These are phyloP conservation scores for Coturnix japonica DNA, from an alignment of 2,113 vertebrate genomes.

Conservation along the genomic window DNA sequence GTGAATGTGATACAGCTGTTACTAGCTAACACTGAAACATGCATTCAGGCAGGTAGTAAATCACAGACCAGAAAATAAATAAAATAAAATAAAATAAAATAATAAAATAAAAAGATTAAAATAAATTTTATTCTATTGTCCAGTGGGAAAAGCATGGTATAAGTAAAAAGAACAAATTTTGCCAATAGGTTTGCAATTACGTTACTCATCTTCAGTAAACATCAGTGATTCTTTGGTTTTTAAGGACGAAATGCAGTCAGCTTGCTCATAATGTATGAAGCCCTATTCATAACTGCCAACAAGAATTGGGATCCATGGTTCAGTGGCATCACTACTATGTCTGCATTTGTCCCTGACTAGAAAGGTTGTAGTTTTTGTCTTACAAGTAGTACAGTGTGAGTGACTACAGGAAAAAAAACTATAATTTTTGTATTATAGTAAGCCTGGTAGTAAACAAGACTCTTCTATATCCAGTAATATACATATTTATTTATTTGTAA, in stretches of 20 bases:
- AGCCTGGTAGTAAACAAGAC: not conserved
- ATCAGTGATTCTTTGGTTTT: not conserved
- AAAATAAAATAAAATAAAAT: not conserved
- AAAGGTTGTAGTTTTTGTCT: not conserved
- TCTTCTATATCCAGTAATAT: not conserved
- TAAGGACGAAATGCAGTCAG: not conserved
- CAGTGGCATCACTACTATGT: not conserved
- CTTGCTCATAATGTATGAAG: not conserved
- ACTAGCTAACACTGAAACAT: not conserved
- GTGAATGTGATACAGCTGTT: not conserved
- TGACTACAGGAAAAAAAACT: not conserved
- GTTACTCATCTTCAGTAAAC: not conserved
- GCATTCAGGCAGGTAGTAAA: not conserved
- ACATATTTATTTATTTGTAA: not conserved
- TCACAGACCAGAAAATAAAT: not conserved
- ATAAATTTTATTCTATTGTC: not conserved
- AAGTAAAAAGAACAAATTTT: not conserved
- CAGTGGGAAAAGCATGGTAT: not conserved
- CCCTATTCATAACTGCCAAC: not conserved
- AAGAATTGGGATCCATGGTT: not conserved
- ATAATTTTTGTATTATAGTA: not conserved
- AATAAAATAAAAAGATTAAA: not conserved
- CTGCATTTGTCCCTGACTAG: not conserved
- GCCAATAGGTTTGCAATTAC: not conserved
- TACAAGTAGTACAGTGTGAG: not conserved